Evolutionary conservation across 2,888 invertebrate species (phyloP).

Genomic region (Rhagophthalmus giganteus): DNA sequence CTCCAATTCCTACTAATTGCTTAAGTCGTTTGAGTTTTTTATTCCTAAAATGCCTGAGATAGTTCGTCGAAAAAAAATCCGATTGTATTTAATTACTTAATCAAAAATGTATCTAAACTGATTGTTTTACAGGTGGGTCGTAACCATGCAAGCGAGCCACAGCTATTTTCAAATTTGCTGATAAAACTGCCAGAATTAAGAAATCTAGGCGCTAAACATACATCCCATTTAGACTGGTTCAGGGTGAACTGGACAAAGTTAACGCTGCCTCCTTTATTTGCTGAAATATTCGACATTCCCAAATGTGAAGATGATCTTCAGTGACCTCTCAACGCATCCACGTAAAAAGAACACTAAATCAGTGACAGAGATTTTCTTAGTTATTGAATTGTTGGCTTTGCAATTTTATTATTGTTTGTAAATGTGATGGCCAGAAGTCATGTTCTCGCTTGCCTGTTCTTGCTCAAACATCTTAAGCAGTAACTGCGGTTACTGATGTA

Average conservation of each 20-base stretch:
- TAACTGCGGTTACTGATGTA: not conserved
- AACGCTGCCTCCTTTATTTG: slow-evolving; percentile 88
- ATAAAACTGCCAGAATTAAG: slow-evolving; percentile 75
- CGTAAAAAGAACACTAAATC: slow-evolving; percentile 11
- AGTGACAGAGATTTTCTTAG: slow-evolving; percentile 9
- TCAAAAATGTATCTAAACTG: no score
- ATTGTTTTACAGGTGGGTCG: slow-evolving; percentile 59
- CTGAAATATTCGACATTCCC: slow-evolving; percentile 96
- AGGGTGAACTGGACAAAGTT: slow-evolving; percentile 84
- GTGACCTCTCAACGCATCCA: slow-evolving; percentile 43
- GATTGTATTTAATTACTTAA: no score
- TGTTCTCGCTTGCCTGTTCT: slow-evolving; percentile 29
- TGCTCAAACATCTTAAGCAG: slow-evolving; percentile 23
- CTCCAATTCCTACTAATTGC: no score
- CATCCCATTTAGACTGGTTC: slow-evolving; percentile 87
- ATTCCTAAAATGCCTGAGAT: no score
- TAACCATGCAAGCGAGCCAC: slow-evolving; percentile 64
- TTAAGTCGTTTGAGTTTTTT: no score
- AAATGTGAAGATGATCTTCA: slow-evolving; percentile 73
- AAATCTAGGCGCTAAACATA: slow-evolving; percentile 79
- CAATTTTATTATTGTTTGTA: slow-evolving; percentile 26
- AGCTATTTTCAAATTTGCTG: slow-evolving; percentile 61
- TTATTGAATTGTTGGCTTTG: slow-evolving; percentile 31
- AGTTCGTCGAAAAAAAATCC: no score
- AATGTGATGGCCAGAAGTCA: slow-evolving; percentile 23